These are phyloP conservation scores for Agriopis aurantiaria DNA, from an alignment of 2,888 invertebrate genomes.

Conservation along the genomic window DNA sequence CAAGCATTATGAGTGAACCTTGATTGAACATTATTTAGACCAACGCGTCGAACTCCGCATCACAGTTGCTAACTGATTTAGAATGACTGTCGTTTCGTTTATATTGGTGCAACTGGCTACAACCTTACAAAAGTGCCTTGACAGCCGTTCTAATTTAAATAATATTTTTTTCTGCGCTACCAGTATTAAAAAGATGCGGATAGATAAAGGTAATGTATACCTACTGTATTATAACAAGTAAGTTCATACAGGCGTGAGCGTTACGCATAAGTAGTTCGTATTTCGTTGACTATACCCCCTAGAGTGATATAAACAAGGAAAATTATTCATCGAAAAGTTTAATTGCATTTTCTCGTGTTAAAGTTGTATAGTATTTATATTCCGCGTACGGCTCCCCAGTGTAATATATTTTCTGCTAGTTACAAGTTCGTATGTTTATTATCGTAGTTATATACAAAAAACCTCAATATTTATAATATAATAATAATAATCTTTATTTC, in stretches of 20 bases:
- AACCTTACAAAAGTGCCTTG: too few relatives aligned
- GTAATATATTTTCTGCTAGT: conserved; percentile 14
- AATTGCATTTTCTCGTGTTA: conserved; percentile 15
- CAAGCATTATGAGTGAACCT: too few relatives aligned
- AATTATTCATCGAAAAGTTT: conserved; percentile 24
- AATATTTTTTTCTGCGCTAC: too few relatives aligned
- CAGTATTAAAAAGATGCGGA: too few relatives aligned
- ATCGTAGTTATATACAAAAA: background rate
- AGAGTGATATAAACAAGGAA: conserved; percentile 2
- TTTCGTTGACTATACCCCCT: conserved; percentile 4
- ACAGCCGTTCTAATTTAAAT: too few relatives aligned
- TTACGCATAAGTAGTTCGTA: background rate
- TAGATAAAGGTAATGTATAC: too few relatives aligned
- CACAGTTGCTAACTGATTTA: too few relatives aligned
- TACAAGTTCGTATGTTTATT: conserved; percentile 10
- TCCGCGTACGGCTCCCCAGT: conserved; percentile 13
- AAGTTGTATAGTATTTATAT: conserved; percentile 16
- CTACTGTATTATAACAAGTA: background rate
- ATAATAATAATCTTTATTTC: too few relatives aligned
- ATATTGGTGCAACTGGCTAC: too few relatives aligned
- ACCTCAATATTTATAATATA: background rate
- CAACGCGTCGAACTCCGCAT: too few relatives aligned
- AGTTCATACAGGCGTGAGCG: background rate
- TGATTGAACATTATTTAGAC: too few relatives aligned
- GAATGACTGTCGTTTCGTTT: too few relatives aligned